Evolutionary conservation across 2,113 vertebrate species (phyloP), one percentile per base, ranked within the genome.

Genomic region (Taxidea taxus): DNA sequence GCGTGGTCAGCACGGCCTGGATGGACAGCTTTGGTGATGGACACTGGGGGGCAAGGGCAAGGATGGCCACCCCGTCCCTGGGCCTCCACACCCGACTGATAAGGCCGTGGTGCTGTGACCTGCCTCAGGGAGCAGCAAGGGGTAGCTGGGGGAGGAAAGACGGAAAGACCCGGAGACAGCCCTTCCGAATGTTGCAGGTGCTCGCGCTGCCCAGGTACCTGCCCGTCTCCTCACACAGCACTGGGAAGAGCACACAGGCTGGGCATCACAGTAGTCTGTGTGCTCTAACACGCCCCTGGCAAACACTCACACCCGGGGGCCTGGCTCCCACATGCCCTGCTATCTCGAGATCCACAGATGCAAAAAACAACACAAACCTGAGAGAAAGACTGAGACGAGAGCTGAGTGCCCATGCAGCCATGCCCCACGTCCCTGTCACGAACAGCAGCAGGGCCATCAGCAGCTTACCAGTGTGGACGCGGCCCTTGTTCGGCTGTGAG

Each of bases 51-150:
- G 42, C 7, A 7, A 44, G 42, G 42, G 42, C 42, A 25, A 23
- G 1, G 37, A 77, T 2, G 2, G 1, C 23, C 2, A 4, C 5
- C 18, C 12, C 12, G 13, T 14, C 21, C 34, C 78, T 7, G 2
- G 51, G 34, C 20, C 49, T n/a, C 77, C 7, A n/a, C 2, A 13
- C 34, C 34, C 25, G 3, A 14, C 3, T 3, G 21, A 2, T 12
- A 51, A 51, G 31, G 44, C 5, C 2, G 3, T 10, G 16, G 77
- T 1, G 47, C 77, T 47, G 6, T 14, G 2, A 23, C 12, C 31
- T 12, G 4, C 77, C 34, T 25, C 6, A 9, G 23, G 34, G 4
- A 34, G 39, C 2, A 1, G 15, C 27, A 44, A 84, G 9, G 10
- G 20, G 29, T 2, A 18, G 49, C 34, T 14, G n/a, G 12, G n/a